Evolutionary conservation across 2,888 invertebrate species (phyloP).

Genomic region (Nomada fabriciana): DNA sequence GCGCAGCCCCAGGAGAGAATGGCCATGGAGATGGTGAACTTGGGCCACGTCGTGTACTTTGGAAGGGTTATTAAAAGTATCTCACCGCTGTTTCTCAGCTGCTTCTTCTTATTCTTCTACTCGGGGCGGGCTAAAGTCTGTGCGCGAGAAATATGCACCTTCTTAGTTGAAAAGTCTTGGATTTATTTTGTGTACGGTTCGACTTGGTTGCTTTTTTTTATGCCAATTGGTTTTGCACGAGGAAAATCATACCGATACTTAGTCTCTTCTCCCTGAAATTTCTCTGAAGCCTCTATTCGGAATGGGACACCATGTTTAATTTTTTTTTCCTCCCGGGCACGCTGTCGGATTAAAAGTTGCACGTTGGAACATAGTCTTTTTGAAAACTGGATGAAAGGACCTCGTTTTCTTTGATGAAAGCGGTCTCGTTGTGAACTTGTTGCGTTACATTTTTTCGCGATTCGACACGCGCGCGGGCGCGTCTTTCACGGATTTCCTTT

Average conservation of each 20-base stretch:
- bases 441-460: constrained; percentile 29
- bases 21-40: constrained; percentile 42
- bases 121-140: constrained; percentile 26
- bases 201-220: background rate
- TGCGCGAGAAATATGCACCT: constrained; percentile 42
- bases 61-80: constrained; percentile 61
- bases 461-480: background rate
- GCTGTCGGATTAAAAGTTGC: background rate
- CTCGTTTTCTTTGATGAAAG: constrained; percentile 12
- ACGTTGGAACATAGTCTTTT: constrained; percentile 5
- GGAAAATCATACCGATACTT: background rate
- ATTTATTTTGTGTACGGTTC: constrained; percentile 45
- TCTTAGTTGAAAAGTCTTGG: constrained; percentile 54
- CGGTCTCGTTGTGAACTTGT: constrained; percentile 30
- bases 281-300: background rate
- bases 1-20: constrained; percentile 43
- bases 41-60: constrained; percentile 36
- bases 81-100: constrained; percentile 41
- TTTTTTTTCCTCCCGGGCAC: background rate
- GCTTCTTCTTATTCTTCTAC: constrained; percentile 5
- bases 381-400: constrained; percentile 22
- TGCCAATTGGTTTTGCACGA: background rate
- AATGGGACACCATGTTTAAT: background rate
- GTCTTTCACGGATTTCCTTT: constrained; percentile 5
- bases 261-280: background rate